Evolutionary conservation across 2,888 invertebrate species (phyloP).

Genomic region (Baccha elongata): DNA sequence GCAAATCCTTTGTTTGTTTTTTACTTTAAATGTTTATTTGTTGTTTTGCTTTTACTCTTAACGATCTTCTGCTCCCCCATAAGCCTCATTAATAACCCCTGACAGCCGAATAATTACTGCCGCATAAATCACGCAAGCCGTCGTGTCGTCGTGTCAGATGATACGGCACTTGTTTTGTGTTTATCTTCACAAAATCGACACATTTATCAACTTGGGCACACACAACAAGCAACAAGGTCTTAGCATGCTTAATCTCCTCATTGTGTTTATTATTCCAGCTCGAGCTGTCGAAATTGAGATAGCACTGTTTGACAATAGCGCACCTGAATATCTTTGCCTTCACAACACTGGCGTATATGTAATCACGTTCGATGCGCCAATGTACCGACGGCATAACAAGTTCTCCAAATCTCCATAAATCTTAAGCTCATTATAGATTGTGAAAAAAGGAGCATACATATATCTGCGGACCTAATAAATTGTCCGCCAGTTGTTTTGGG

Average conservation of each 20-base stretch:
- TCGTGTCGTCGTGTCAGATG: slow-evolving; percentile 56
- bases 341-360: not conserved
- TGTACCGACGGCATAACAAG: slow-evolving; percentile 65
- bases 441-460: not conserved
- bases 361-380: slow-evolving; percentile 9
- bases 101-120: slow-evolving; percentile 69
- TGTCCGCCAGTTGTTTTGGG: slow-evolving; percentile 72
- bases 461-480: slow-evolving; percentile 68
- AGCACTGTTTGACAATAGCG: slow-evolving; percentile 67
- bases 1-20: slow-evolving; percentile 64
- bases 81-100: slow-evolving; percentile 65
- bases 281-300: slow-evolving; percentile 72
- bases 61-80: slow-evolving; percentile 15
- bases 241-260: slow-evolving; percentile 65
- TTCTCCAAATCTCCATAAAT: slow-evolving; percentile 61
- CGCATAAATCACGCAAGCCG: slow-evolving; percentile 64
- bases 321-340: slow-evolving; percentile 40
- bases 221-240: slow-evolving; percentile 68
- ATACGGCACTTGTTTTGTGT: slow-evolving; percentile 68
- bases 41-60: slow-evolving; percentile 15
- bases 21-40: slow-evolving; percentile 1
- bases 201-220: slow-evolving; percentile 68
- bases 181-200: slow-evolving; percentile 68
- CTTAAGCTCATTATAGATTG: slow-evolving; percentile 65
- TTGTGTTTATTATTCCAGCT: slow-evolving; percentile 59